phyloP scores from a whole-genome alignment of 2,113 vertebrate species.

The Laticauda laticaudata region DNA sequence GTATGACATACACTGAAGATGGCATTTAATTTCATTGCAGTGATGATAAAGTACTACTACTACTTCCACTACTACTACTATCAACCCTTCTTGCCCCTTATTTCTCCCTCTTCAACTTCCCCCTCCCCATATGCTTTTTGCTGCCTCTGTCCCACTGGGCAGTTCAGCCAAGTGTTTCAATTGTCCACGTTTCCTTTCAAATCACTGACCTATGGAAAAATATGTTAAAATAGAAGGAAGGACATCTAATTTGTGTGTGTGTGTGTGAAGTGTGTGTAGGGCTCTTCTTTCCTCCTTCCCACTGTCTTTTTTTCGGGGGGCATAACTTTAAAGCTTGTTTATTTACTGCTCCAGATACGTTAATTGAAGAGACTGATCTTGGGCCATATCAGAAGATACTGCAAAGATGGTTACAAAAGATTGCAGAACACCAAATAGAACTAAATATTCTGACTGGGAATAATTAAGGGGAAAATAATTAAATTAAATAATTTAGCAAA shows the following conservation, averaged over 20 bases:
- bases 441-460: no score
- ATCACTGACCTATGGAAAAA: background rate
- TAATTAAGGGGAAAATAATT: no score
- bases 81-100: no score
- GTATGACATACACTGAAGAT: no score
- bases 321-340: accelerated
- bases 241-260: background rate
- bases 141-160: no score
- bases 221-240: background rate
- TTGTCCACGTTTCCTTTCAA: background rate
- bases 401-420: no score
- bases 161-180: background rate
- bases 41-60: no score
- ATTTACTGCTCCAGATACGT: background rate
- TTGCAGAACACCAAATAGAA: no score
- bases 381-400: background rate
- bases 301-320: background rate
- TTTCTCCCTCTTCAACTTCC: background rate
- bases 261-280: background rate
- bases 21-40: no score
- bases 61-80: no score
- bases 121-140: background rate
- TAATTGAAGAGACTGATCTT: slow-evolving; percentile 27
- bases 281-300: background rate
- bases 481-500: no score